These are phyloP conservation scores for Xylophagus ater DNA, from an alignment of 2,888 invertebrate genomes.

Conservation along the genomic window DNA sequence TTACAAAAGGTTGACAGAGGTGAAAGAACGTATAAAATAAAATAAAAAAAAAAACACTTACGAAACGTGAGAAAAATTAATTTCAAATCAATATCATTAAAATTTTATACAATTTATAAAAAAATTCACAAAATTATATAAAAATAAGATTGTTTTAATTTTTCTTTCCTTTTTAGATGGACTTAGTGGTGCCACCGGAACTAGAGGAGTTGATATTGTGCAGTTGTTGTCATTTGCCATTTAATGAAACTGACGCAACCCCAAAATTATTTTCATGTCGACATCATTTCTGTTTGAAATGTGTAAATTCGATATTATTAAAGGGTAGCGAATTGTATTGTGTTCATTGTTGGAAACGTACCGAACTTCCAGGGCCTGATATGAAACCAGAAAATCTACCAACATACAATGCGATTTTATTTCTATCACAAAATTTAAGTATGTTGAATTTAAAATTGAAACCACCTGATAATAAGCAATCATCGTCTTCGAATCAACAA, in stretches of 20 bases:
- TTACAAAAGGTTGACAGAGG: too few relatives aligned
- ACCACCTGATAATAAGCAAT: slow-evolving; percentile 35
- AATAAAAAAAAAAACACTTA: too few relatives aligned
- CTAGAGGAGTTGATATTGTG: slow-evolving; percentile 64
- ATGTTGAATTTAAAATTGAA: slow-evolving; percentile 44
- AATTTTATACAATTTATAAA: too few relatives aligned
- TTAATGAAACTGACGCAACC: slow-evolving; percentile 59
- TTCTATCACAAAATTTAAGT: slow-evolving; percentile 52
- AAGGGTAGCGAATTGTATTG: slow-evolving; percentile 59
- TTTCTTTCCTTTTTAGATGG: slow-evolving; percentile 39
- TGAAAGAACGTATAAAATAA: too few relatives aligned
- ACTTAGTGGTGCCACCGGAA: slow-evolving; percentile 51
- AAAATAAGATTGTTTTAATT: too few relatives aligned
- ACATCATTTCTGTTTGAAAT: slow-evolving; percentile 66
- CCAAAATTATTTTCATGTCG: slow-evolving; percentile 65
- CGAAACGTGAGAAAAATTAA: too few relatives aligned
- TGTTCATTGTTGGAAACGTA: slow-evolving; percentile 63
- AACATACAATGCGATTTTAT: slow-evolving; percentile 55
- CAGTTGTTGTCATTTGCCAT: slow-evolving; percentile 63
- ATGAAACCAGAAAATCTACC: slow-evolving; percentile 56
- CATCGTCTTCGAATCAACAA: slow-evolving; percentile 11
- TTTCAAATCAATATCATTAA: too few relatives aligned
- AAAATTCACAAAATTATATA: too few relatives aligned
- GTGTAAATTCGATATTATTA: slow-evolving; percentile 55
- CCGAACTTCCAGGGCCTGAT: slow-evolving; percentile 51